Conservation (phyloP, 2,888 invertebrate species). For the Neoaliturus tenellus region DNA sequence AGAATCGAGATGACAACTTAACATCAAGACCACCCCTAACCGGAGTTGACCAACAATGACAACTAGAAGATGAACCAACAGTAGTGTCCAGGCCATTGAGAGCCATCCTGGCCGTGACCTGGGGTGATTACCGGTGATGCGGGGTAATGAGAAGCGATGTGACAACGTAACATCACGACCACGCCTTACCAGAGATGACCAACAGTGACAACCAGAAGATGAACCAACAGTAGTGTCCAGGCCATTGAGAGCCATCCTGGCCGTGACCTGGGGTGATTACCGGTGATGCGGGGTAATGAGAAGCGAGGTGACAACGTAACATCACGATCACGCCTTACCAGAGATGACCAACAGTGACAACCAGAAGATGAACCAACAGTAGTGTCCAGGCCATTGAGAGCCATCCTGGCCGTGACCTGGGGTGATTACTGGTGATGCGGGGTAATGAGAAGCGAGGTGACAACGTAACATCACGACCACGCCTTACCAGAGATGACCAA, state of each 20-base stretch:
- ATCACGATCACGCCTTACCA: conserved; percentile 12
- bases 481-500: background rate
- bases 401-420: background rate
- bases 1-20: conserved; percentile 18
- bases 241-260: conserved; percentile 9
- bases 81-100: conserved; percentile 32
- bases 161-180: conserved; percentile 29
- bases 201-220: background rate
- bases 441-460: conserved; percentile 33
- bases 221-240: conserved; percentile 22
- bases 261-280: conserved; percentile 18
- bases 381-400: conserved; percentile 29
- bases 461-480: conserved; percentile 18
- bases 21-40: background rate
- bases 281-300: conserved; percentile 25
- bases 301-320: conserved; percentile 26
- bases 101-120: background rate
- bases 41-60: background rate
- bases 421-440: background rate
- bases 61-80: background rate
- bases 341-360: background rate
- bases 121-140: conserved; percentile 16
- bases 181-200: background rate
- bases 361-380: background rate
- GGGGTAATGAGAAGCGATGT: conserved; percentile 23